These are phyloP conservation scores for Gonatopus flavifemur DNA, from an alignment of 1,140 invertebrate genomes.

Conservation along the genomic window DNA sequence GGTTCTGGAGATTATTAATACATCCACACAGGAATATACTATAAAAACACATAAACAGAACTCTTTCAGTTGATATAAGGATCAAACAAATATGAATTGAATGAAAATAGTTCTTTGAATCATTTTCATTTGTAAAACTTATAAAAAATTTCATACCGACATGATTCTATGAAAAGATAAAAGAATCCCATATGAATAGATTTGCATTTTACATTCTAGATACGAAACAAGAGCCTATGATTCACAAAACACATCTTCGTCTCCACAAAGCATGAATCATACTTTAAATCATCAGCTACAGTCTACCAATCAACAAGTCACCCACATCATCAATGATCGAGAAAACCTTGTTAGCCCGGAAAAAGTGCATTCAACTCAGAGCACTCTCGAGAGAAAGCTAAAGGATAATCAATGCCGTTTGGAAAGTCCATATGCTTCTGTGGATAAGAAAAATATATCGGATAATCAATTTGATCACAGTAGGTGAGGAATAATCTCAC, in stretches of 20 bases:
- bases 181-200: background rate
- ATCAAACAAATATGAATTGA: too few species aligned
- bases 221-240: slow-evolving; percentile 38
- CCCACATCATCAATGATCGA: slow-evolving; percentile 39
- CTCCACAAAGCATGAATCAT: slow-evolving; percentile 32
- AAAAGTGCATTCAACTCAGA: slow-evolving; percentile 49
- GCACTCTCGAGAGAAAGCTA: slow-evolving; percentile 47
- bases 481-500: too few species aligned
- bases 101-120: too few species aligned
- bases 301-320: slow-evolving; percentile 32
- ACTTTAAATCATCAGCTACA: slow-evolving; percentile 37
- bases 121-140: too few species aligned
- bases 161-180: background rate
- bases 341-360: slow-evolving; percentile 48
- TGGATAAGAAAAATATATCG: slow-evolving; percentile 22
- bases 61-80: too few species aligned
- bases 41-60: too few species aligned
- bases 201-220: slow-evolving; percentile 8
- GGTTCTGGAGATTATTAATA: too few species aligned
- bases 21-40: too few species aligned
- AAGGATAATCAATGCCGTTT: slow-evolving; percentile 43
- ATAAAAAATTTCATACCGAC: too few species aligned
- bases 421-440: slow-evolving; percentile 28
- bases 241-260: slow-evolving; percentile 14
- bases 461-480: slow-evolving; percentile 13